Evolutionary conservation across 92 coral and sea anemone species (phyloP).

Genomic region (Parazoanthus darwini): DNA sequence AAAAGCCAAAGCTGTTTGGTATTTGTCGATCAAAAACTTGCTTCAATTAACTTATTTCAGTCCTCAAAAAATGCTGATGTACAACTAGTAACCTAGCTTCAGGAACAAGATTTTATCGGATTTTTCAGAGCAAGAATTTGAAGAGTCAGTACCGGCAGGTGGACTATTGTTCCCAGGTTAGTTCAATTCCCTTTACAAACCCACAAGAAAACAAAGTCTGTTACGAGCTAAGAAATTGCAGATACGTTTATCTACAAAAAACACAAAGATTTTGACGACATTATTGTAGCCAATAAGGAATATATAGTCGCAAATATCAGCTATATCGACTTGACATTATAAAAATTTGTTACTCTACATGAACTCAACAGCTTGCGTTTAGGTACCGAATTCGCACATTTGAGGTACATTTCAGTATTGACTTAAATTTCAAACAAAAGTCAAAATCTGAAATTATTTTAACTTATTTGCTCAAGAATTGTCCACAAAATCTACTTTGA

Average conservation of each 20-base stretch:
- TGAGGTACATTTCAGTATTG: background rate
- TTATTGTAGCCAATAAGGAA: background rate
- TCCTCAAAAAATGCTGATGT: background rate
- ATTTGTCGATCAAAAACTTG: constrained; percentile 22
- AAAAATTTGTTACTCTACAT: background rate
- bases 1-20: constrained; percentile 2
- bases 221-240: background rate
- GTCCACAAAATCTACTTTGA: background rate
- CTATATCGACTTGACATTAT: background rate
- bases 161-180: background rate
- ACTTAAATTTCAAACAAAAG: background rate
- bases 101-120: background rate
- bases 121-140: background rate
- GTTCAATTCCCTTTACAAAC: background rate
- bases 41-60: background rate
- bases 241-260: background rate
- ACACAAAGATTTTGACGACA: background rate
- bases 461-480: background rate
- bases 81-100: background rate
- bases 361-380: background rate
- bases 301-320: background rate
- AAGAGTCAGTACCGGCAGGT: background rate
- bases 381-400: constrained; percentile 2
- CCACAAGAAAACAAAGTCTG: background rate
- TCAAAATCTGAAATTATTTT: background rate